A percentile compares a stretch with the other conserved stretches of the same genome.
Conservation (phyloP, 2,797 vertebrate genomes). For the Echiichthys vipera region DNA sequence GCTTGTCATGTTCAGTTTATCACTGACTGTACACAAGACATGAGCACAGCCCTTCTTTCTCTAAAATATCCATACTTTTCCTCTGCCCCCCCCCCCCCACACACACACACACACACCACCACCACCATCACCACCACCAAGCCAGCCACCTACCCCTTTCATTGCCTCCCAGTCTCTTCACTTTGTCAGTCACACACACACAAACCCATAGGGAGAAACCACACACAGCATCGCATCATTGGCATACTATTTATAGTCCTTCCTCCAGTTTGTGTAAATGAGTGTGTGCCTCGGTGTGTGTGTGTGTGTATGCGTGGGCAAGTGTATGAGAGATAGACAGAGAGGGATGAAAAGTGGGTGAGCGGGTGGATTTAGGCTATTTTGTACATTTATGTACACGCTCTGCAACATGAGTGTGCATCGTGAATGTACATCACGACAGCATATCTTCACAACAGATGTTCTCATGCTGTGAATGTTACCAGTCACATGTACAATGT, state of each 20-base stretch:
- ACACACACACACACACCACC: no score
- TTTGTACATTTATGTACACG: conserved; percentile 61
- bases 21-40: conserved; percentile 54
- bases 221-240: conserved; percentile 81
- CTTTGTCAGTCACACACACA: conserved; percentile 79
- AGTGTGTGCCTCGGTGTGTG: conserved; percentile 23
- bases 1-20: conserved; percentile 66
- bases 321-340: conserved; percentile 55
- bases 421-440: conserved; percentile 51
- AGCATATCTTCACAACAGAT: conserved; percentile 53
- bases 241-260: conserved; percentile 84
- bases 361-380: conserved; percentile 61
- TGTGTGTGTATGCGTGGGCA: conserved; percentile 37
- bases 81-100: background rate
- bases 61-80: conserved; percentile 58
- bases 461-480: conserved; percentile 49
- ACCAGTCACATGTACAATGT: conserved; percentile 48
- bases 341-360: conserved; percentile 51
- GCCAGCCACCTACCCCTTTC: background rate
- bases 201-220: conserved; percentile 81
- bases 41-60: conserved; percentile 50
- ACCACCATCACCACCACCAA: no score
- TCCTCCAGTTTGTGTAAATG: conserved; percentile 74
- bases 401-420: conserved; percentile 40
- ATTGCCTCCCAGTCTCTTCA: conserved; percentile 52